phyloP scores from a whole-genome alignment of 2,113 vertebrate species.

The Sakesphorus luctuosus region DNA sequence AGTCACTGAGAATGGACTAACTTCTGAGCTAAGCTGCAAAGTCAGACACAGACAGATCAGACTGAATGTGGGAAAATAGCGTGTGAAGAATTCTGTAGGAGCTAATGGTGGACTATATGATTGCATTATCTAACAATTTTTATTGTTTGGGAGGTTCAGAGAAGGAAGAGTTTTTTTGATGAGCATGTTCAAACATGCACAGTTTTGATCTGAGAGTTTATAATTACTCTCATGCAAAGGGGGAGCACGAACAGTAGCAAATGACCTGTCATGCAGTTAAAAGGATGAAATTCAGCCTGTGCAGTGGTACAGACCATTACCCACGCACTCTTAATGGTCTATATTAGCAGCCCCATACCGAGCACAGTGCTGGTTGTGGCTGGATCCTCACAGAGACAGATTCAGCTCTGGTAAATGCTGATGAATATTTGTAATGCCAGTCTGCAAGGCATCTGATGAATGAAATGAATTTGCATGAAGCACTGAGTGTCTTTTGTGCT shows the following conservation, averaged over 20 bases:
- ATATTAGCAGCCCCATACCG: neutral
- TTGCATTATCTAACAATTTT: neutral
- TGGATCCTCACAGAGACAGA: neutral
- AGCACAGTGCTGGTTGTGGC: neutral
- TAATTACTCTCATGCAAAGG: neutral
- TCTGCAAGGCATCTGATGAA: neutral
- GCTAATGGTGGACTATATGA: neutral
- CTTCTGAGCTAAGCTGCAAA: neutral
- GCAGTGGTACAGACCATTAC: conserved; percentile 28
- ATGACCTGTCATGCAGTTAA: conserved; percentile 1
- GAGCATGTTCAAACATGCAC: neutral
- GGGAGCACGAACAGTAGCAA: neutral
- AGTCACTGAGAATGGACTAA: neutral
- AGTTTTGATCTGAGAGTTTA: neutral
- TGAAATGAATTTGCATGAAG: neutral
- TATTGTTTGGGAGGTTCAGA: neutral
- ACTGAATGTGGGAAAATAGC: neutral
- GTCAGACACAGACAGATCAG: neutral
- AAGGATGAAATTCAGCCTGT: neutral
- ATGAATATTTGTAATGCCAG: neutral
- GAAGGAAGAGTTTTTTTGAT: neutral
- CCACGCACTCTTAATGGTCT: neutral
- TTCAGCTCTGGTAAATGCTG: neutral
- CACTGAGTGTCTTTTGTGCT: neutral
- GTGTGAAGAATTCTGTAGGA: neutral